Evolutionary conservation across 53 echinoderm and acorn worm species (phyloP).

Genomic region (Temnopleurus reevesii): DNA sequence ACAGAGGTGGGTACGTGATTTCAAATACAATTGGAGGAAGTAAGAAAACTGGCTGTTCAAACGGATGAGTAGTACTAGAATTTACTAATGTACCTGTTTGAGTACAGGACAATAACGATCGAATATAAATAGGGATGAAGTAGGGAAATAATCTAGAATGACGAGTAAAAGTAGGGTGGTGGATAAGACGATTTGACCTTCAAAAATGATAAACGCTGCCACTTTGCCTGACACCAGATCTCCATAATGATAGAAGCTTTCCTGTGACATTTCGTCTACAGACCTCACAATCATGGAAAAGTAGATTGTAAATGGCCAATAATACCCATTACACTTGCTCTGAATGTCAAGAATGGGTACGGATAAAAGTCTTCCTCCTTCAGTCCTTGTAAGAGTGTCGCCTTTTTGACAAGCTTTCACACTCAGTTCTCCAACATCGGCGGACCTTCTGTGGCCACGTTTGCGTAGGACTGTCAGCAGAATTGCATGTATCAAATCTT

Average conservation of each 20-base stretch:
- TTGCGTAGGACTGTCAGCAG: conserved; percentile 8
- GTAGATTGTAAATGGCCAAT: not conserved
- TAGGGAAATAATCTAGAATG: no score
- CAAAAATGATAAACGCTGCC: conserved; percentile 9
- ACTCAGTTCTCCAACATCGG: not conserved
- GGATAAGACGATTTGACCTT: not conserved
- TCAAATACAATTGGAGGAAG: no score
- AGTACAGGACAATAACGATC: no score
- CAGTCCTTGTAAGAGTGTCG: conserved; percentile 17
- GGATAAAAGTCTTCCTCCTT: not conserved
- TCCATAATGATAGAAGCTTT: not conserved
- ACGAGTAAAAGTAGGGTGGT: not conserved
- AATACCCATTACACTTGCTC: not conserved
- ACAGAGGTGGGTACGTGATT: no score
- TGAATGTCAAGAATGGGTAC: not conserved
- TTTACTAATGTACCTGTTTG: no score
- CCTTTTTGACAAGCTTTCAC: conserved; percentile 31
- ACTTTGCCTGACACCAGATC: conserved; percentile 1
- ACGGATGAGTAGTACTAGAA: no score
- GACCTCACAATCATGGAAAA: not conserved
- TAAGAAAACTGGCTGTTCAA: no score
- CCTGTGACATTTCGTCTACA: not conserved
- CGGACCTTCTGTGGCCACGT: not conserved
- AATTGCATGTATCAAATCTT: not conserved
- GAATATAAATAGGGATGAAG: no score